phyloP scores from a whole-genome alignment of 2,113 vertebrate genomes.

The Microcebus lehilahytsara region DNA sequence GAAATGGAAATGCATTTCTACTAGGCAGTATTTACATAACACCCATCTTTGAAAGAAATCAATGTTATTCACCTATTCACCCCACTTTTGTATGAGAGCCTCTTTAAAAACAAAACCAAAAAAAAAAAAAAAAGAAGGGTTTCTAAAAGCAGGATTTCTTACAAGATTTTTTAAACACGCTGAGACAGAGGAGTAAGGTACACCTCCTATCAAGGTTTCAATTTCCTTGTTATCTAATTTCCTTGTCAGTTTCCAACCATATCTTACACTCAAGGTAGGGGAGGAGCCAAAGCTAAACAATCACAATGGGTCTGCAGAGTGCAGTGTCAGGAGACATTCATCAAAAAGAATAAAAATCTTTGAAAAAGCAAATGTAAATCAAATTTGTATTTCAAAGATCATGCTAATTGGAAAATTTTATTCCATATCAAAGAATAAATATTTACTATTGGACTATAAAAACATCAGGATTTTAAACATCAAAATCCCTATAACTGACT shows the following conservation, averaged over 20 bases:
- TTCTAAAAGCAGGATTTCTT: slow-evolving; percentile 42
- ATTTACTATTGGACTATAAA: slow-evolving; percentile 58
- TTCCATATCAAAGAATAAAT: slow-evolving; percentile 72
- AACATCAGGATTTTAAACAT: slow-evolving; percentile 58
- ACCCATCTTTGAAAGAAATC: slow-evolving; percentile 63
- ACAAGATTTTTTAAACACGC: background rate
- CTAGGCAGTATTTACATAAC: slow-evolving; percentile 55
- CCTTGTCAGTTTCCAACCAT: background rate
- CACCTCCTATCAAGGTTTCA: background rate
- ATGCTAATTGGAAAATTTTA: slow-evolving; percentile 58
- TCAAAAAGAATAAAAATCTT: slow-evolving; percentile 60
- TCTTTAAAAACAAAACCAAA: slow-evolving; percentile 17
- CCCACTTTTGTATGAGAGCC: slow-evolving; percentile 47
- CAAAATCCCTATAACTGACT: slow-evolving; percentile 52
- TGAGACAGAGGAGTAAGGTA: background rate
- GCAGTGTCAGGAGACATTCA: background rate
- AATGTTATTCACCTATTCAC: slow-evolving; percentile 58
- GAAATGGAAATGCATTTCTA: slow-evolving; percentile 47
- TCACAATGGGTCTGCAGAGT: background rate
- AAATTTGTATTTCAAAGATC: slow-evolving; percentile 76
- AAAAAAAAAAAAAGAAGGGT: background rate
- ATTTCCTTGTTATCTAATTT: background rate
- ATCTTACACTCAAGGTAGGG: background rate
- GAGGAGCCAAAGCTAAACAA: background rate
- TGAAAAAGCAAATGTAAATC: slow-evolving; percentile 72